Evolutionary conservation across 1,140 invertebrate genomes (phyloP), one percentile per base, ranked within the genome.

Genomic region (Acyrthosiphon pisum): DNA sequence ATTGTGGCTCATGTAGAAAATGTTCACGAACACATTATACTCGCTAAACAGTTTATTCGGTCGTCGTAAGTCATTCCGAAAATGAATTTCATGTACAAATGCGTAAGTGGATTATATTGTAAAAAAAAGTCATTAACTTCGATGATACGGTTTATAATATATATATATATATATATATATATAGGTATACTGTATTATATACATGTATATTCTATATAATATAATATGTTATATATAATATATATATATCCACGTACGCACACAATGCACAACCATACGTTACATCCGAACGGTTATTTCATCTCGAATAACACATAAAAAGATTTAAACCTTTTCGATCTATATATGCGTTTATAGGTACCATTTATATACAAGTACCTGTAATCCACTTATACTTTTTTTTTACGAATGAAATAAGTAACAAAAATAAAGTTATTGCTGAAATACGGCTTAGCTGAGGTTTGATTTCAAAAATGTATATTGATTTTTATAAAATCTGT

Each of bases 271-370:
- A 68, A 4, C 60, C 60, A 18, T 68, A 86, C 11, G 84, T 46
- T 86, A 6, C 44, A 46, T 86, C 26, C 84, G 1, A 86, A 46
- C 23, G 6, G 44, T 26, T 86, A 86, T 46, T 86, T 46, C 37
- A 46, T 86, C 46, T 86, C 26, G 20, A 46, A 84, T 26, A 86
- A 44, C 22, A n/a, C 87, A 53, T n/a, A 50, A 88, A 50, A 50
- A 89, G 87, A 89, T 89, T 89, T 88, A 48, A 53, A 89, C 20
- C 87, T 22, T 53, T 89, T 89, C 87, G 53, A 53, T 89, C 20
- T 37, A 48, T 30, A 41, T 6, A n/a, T 3, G 60, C 0, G 14
- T n/a, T 18, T 68, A 68, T n/a, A n/a, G n/a, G n/a, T n/a, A 68
- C 30, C n/a, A n/a, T 68, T 26, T 86, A 30, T 48, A 46, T 14